Evolutionary conservation across 1,140 invertebrate species (phyloP).

Genomic region (Trichoplusia ni): DNA sequence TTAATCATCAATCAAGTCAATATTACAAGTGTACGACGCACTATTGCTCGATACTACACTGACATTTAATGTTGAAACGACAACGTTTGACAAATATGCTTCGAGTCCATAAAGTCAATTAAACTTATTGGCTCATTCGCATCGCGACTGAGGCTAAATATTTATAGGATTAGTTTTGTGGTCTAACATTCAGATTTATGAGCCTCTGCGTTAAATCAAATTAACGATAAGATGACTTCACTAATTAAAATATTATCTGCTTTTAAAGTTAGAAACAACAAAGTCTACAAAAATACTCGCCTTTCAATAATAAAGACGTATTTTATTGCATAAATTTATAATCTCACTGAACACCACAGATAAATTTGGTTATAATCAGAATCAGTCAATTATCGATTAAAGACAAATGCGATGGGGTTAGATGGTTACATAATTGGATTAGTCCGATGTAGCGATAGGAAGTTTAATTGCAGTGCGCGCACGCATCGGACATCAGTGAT

Average conservation of each 20-base stretch:
- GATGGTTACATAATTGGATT: conserved; percentile 77
- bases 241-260: too few species aligned
- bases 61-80: conserved; percentile 28
- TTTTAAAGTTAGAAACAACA: too few species aligned
- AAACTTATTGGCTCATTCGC: conserved; percentile 15
- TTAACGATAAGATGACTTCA: too few species aligned
- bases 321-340: neutral
- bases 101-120: conserved; percentile 17
- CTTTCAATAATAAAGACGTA: too few species aligned
- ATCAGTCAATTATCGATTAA: conserved; percentile 60
- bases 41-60: conserved; percentile 25
- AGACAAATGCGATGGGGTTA: conserved; percentile 56
- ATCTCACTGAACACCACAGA: neutral
- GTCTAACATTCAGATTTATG: too few species aligned
- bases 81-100: conserved; percentile 35
- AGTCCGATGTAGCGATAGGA: conserved; percentile 55
- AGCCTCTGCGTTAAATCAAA: too few species aligned
- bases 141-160: too few species aligned
- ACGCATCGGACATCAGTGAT: conserved; percentile 52
- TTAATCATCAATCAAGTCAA: conserved; percentile 58
- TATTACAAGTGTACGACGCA: neutral
- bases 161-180: too few species aligned
- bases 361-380: conserved; percentile 36
- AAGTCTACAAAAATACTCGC: too few species aligned
- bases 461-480: conserved; percentile 71